phyloP scores from a whole-genome alignment of 2,888 invertebrate genomes.

The Mechanitis messenoides region DNA sequence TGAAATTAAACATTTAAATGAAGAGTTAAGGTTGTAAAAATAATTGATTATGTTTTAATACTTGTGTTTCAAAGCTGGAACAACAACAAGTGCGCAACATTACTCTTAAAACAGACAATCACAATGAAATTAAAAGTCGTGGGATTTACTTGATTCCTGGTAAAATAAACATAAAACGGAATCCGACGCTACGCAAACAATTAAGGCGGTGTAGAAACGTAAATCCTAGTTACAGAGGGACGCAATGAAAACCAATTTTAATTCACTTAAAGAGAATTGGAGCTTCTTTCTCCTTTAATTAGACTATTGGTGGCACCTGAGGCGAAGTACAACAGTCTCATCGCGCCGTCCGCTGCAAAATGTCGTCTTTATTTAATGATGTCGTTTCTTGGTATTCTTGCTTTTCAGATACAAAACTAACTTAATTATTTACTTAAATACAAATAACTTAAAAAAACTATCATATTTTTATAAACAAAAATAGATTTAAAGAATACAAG shows the following conservation, averaged over 20 bases:
- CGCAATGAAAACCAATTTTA: conserved; percentile 42
- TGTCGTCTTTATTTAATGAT: conserved; percentile 49
- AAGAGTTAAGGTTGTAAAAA: too few species aligned
- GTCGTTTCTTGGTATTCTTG: conserved; percentile 26
- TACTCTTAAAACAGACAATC: conserved; percentile 10
- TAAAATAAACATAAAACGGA: conserved; percentile 29
- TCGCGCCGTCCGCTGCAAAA: conserved; percentile 44
- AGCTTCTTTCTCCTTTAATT: conserved; percentile 62
- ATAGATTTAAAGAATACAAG: conserved; percentile 18
- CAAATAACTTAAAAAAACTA: too few species aligned
- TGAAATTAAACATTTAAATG: too few species aligned
- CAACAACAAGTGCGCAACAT: conserved; percentile 1
- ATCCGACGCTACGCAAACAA: conserved; percentile 28
- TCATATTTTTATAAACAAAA: background rate
- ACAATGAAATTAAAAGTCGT: conserved; percentile 21
- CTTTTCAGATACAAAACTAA: too few species aligned
- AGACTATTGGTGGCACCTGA: conserved; percentile 65
- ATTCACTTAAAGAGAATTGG: conserved; percentile 50
- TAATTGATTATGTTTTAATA: too few species aligned
- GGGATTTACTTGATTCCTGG: conserved; percentile 22
- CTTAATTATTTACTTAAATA: too few species aligned
- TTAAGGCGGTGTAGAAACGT: conserved; percentile 32
- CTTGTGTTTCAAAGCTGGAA: background rate
- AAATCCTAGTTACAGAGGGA: conserved; percentile 35
- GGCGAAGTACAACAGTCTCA: conserved; percentile 37